These are phyloP conservation scores for Alces alces DNA, from an alignment of 2,113 vertebrate species.

Conservation along the genomic window DNA sequence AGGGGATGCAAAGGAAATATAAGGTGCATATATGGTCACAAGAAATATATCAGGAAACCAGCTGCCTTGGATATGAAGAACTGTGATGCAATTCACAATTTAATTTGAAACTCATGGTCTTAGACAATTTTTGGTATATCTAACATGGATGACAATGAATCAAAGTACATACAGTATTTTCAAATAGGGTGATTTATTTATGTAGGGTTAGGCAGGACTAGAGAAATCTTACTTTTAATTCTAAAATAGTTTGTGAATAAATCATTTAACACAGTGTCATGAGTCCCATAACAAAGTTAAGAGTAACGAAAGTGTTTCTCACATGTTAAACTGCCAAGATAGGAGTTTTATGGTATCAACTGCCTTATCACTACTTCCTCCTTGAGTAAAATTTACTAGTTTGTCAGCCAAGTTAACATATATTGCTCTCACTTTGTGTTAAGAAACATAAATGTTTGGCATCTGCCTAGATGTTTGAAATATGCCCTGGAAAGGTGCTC, in stretches of 20 bases:
- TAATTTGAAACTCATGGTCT: not conserved
- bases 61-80: not conserved
- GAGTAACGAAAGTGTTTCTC: not conserved
- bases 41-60: not conserved
- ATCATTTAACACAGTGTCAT: slow-evolving; percentile 37
- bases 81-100: not conserved
- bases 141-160: not conserved
- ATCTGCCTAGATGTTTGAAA: slow-evolving; percentile 46
- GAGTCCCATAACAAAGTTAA: slow-evolving; percentile 12
- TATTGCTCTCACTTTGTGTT: slow-evolving; percentile 31
- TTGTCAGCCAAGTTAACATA: slow-evolving; percentile 56
- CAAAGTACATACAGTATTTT: not conserved
- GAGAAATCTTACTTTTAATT: slow-evolving; percentile 37
- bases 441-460: not conserved
- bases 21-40: not conserved
- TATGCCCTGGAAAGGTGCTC: not conserved
- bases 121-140: not conserved
- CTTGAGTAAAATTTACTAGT: slow-evolving; percentile 55
- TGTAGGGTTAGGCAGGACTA: not conserved
- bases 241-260: slow-evolving; percentile 55
- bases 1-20: not conserved
- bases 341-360: slow-evolving; percentile 42
- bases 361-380: slow-evolving; percentile 66
- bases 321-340: slow-evolving; percentile 38
- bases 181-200: slow-evolving; percentile 14